A percentile compares a stretch with the other conserved stretches of the same genome.
Evolutionary conservation across 2,888 invertebrate species (phyloP).

Genomic region (Amorpha juglandis): DNA sequence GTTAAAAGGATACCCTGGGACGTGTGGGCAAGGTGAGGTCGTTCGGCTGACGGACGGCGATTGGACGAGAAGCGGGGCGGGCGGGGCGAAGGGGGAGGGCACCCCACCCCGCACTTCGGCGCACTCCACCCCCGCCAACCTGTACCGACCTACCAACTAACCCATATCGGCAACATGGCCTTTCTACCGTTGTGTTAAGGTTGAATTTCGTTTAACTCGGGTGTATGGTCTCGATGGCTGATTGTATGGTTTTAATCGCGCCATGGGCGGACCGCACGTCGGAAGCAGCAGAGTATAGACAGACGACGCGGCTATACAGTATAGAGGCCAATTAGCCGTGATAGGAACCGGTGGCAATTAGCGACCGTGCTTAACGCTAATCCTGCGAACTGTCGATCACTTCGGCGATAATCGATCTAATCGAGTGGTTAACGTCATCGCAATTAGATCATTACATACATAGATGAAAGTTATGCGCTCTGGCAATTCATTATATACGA

Average conservation of each 20-base stretch:
- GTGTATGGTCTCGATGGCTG: conserved; percentile 56
- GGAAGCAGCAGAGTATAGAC: conserved; percentile 60
- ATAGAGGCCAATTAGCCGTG: conserved; percentile 70
- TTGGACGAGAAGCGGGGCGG: conserved; percentile 74
- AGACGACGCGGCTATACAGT: neutral
- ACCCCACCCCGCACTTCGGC: conserved; percentile 65
- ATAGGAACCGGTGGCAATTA: conserved; percentile 71
- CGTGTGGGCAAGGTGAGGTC: conserved; percentile 80
- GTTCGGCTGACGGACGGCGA: conserved; percentile 64
- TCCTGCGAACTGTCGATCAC: conserved; percentile 30
- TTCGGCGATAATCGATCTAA: conserved; percentile 6
- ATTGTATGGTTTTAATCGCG: conserved; percentile 74
- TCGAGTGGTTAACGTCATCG: neutral
- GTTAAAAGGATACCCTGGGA: conserved; percentile 70
- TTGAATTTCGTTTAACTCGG: conserved; percentile 47
- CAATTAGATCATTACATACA: neutral
- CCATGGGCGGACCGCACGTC: conserved; percentile 80
- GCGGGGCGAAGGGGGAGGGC: conserved; percentile 69
- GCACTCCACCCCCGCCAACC: conserved; percentile 70
- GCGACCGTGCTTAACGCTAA: conserved; percentile 59
- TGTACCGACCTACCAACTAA: conserved; percentile 65
- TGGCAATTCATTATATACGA: too few relatives aligned
- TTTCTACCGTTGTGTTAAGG: conserved; percentile 50
- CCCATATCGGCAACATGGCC: conserved; percentile 56
- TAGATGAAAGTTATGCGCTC: too few relatives aligned